Conservation (phyloP, 2,888 invertebrate species). For the Oscheius myriophilus region DNA sequence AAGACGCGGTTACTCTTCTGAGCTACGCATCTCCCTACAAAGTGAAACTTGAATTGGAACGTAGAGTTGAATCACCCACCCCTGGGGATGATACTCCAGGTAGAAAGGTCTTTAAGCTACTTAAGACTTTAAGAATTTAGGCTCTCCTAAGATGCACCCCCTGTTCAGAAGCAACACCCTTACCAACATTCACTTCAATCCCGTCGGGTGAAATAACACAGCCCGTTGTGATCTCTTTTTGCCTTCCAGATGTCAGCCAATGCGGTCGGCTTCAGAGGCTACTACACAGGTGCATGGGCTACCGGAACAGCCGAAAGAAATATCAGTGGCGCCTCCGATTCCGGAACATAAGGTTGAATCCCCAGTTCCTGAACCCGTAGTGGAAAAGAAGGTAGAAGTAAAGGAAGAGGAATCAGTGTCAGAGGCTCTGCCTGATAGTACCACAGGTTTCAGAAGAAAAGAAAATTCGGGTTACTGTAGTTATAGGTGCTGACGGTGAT, state of each 20-base stretch:
- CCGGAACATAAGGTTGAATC: constrained; percentile 8
- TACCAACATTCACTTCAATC: constrained; percentile 57
- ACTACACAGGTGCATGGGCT: constrained; percentile 48
- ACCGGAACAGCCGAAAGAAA: constrained; percentile 21
- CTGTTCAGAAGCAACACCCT: constrained; percentile 59
- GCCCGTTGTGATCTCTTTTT: not conserved
- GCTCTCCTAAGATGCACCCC: constrained; percentile 46
- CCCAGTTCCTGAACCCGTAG: constrained; percentile 17
- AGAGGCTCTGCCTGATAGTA: constrained; percentile 21
- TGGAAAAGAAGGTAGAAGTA: not conserved
- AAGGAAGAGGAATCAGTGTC: not conserved
- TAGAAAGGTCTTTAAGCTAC: not conserved
- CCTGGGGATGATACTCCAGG: constrained; percentile 8
- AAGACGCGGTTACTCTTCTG: constrained; percentile 87
- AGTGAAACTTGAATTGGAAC: constrained; percentile 56
- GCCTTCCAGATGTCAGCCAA: constrained; percentile 26
- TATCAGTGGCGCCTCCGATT: not conserved
- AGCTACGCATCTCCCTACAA: constrained; percentile 91
- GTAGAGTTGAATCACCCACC: constrained; percentile 39
- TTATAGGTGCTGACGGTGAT: constrained; percentile 28
- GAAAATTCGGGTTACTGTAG: not conserved
- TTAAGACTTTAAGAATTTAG: not conserved
- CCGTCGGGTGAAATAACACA: constrained; percentile 28
- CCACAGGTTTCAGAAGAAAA: constrained; percentile 7
- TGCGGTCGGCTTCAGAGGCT: constrained; percentile 42